Conservation (phyloP, 2,888 invertebrate genomes). For the Boloria selene region DNA sequence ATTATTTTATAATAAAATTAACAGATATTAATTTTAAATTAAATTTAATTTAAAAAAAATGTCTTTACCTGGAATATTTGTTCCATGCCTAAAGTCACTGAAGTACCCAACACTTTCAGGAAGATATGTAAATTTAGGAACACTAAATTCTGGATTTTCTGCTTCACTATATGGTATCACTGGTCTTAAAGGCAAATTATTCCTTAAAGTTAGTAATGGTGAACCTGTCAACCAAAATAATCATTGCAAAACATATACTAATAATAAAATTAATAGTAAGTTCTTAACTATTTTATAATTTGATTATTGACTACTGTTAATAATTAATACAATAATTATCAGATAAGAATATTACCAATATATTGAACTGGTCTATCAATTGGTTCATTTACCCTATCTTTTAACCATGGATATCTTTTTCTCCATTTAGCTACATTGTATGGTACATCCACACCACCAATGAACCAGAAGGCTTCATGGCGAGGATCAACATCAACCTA, state of each 20-base stretch:
- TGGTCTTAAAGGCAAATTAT: constrained; percentile 85
- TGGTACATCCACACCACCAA: constrained; percentile 87
- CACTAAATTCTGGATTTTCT: constrained; percentile 77
- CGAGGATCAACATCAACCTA: constrained; percentile 90
- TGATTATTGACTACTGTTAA: background rate
- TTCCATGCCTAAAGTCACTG: constrained; percentile 83
- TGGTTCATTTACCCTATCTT: constrained; percentile 76
- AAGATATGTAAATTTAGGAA: constrained; percentile 83
- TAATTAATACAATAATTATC: background rate
- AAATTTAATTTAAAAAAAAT: background rate
- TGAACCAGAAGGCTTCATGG: constrained; percentile 93
- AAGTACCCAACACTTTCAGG: constrained; percentile 84
- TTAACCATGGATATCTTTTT: constrained; percentile 61
- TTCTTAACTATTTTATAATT: constrained; percentile 1
- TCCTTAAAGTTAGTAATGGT: constrained; percentile 87
- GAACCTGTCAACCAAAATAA: constrained; percentile 57
- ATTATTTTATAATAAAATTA: background rate
- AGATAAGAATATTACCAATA: constrained; percentile 66
- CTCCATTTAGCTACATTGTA: constrained; percentile 65
- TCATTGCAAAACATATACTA: background rate
- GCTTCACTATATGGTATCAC: constrained; percentile 82
- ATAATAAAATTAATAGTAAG: background rate
- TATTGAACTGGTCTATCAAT: constrained; percentile 87
- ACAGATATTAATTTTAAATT: background rate
- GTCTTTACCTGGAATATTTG: constrained; percentile 87